Conservation (phyloP, 2,888 invertebrate species). For the Plutella xylostella region DNA sequence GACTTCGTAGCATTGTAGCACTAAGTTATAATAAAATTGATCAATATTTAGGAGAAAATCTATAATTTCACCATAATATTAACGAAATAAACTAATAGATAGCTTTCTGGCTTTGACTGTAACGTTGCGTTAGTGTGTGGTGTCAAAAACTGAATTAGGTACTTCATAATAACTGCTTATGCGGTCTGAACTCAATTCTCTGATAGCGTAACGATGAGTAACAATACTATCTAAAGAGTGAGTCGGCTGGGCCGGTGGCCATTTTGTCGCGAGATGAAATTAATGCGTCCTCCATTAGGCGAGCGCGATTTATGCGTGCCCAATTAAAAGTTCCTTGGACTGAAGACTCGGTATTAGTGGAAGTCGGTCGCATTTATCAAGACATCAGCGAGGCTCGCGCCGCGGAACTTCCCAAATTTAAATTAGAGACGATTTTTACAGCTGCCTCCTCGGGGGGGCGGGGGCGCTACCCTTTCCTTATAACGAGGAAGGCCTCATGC, state of each 20-base stretch:
- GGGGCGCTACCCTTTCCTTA: slow-evolving; percentile 69
- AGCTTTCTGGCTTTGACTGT: no score
- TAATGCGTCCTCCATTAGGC: slow-evolving; percentile 56
- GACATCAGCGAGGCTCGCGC: slow-evolving; percentile 64
- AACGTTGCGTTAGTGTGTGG: no score
- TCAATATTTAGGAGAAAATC: no score
- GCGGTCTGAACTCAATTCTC: no score
- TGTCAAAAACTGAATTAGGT: no score
- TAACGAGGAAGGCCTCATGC: slow-evolving; percentile 73
- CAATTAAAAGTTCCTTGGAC: slow-evolving; percentile 64
- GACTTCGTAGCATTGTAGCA: not conserved
- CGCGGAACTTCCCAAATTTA: slow-evolving; percentile 70
- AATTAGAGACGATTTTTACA: slow-evolving; percentile 71
- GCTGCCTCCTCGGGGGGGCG: slow-evolving; percentile 61
- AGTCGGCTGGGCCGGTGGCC: no score
- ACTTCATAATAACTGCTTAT: no score
- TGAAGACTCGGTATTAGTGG: slow-evolving; percentile 66
- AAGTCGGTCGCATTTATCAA: slow-evolving; percentile 67
- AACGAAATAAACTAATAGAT: no score
- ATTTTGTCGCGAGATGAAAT: slow-evolving; percentile 59
- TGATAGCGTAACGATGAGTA: no score
- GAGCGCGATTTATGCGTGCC: slow-evolving; percentile 56
- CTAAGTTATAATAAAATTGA: no score
- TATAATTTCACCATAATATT: no score
- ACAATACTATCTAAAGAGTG: no score